These are phyloP conservation scores for Astropecten irregularis DNA, from an alignment of 53 echinoderm and acorn worm genomes.

Conservation along the genomic window DNA sequence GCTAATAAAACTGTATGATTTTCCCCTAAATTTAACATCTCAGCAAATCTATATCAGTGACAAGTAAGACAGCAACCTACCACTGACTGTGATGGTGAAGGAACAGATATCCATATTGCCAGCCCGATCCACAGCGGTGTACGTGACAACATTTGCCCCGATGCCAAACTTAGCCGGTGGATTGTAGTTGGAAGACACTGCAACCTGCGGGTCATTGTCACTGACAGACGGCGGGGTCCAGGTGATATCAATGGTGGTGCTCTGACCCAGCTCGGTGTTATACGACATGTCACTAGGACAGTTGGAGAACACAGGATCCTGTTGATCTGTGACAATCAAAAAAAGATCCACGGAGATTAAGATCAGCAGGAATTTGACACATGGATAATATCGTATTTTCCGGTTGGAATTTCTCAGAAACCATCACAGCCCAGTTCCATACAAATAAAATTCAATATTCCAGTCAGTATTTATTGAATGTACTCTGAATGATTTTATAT, in stretches of 20 bases:
- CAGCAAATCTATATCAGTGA: too few species aligned
- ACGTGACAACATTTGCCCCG: slow-evolving; percentile 23
- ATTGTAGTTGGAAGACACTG: not conserved
- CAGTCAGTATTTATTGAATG: too few species aligned
- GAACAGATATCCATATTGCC: slow-evolving; percentile 4
- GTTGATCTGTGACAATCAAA: slow-evolving; percentile 27
- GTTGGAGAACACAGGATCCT: slow-evolving; percentile 22
- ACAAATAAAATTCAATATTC: too few species aligned
- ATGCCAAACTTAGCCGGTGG: slow-evolving; percentile 3
- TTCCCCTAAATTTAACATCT: too few species aligned
- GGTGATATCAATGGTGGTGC: not conserved
- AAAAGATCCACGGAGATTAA: not conserved
- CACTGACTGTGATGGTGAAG: slow-evolving; percentile 50
- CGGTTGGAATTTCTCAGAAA: too few species aligned
- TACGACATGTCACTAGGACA: slow-evolving; percentile 32
- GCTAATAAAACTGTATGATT: too few species aligned
- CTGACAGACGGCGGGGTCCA: slow-evolving; percentile 34
- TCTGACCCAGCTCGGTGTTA: slow-evolving; percentile 32
- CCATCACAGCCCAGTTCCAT: too few species aligned
- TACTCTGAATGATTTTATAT: too few species aligned
- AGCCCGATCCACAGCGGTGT: slow-evolving; percentile 43
- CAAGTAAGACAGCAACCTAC: too few species aligned
- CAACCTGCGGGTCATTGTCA: slow-evolving; percentile 25
- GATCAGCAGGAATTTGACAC: not conserved
- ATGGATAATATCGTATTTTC: too few species aligned